phyloP scores from a whole-genome alignment of 1,140 invertebrate species.

The Cydia splendana region DNA sequence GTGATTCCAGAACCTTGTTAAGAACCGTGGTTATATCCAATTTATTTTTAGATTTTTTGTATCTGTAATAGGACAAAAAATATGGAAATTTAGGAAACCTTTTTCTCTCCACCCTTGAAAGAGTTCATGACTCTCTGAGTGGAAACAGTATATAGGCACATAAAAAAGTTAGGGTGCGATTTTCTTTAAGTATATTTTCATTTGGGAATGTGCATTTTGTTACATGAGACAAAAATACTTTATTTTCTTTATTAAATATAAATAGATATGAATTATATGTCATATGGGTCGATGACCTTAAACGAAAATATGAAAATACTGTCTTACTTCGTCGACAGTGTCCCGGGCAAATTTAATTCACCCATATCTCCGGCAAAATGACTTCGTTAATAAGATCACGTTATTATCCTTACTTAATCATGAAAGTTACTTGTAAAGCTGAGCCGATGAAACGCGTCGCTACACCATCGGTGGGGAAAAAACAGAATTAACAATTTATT shows the following conservation, averaged over 20 bases:
- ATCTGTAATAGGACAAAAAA: background rate
- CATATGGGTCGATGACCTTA: background rate
- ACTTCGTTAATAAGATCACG: slow-evolving; percentile 11
- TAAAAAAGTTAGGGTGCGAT: background rate
- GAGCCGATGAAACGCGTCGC: slow-evolving; percentile 13
- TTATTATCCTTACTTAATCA: slow-evolving; percentile 18
- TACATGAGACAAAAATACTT: too few relatives aligned
- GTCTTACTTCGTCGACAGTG: background rate
- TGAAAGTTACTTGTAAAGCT: slow-evolving; percentile 26
- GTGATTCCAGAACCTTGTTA: background rate
- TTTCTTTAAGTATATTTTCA: too few relatives aligned
- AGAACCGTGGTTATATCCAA: background rate
- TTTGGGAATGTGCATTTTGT: too few relatives aligned
- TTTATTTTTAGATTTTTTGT: background rate
- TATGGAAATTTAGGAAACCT: background rate
- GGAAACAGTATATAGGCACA: background rate
- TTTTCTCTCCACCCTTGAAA: background rate
- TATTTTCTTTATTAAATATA: too few relatives aligned
- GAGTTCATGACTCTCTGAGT: background rate
- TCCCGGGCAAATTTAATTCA: background rate
- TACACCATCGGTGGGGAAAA: background rate
- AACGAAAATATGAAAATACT: background rate
- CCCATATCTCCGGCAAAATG: background rate
- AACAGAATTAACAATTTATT: slow-evolving; percentile 29
- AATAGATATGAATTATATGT: too few relatives aligned